phyloP scores from a whole-genome alignment of 2,797 vertebrate species.

The Chromobotia macracanthus region DNA sequence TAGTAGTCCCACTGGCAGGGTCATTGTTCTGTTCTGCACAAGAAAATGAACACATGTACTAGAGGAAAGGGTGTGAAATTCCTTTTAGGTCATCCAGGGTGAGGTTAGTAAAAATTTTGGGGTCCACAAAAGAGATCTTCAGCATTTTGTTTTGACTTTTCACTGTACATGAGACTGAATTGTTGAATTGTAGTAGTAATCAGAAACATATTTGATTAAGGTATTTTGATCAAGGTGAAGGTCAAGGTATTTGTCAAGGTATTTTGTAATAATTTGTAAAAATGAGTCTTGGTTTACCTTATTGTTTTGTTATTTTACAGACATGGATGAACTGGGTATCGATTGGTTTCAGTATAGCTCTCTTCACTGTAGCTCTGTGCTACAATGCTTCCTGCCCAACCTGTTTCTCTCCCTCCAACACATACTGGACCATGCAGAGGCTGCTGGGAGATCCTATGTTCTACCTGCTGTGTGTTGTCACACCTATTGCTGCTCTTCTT shows the following conservation, averaged over 20 bases:
- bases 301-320: slow-evolving; percentile 69
- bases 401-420: slow-evolving; percentile 93
- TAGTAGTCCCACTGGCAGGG: slow-evolving; percentile 50
- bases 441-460: slow-evolving; percentile 89
- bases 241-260: too few species aligned
- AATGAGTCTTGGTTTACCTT: background rate
- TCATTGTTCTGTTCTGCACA: slow-evolving; percentile 50
- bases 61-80: slow-evolving; percentile 59
- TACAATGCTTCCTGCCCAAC: slow-evolving; percentile 91
- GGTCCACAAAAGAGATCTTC: too few species aligned
- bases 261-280: background rate
- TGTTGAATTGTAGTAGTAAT: too few species aligned
- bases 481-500: slow-evolving; percentile 86
- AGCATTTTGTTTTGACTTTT: slow-evolving; percentile 11
- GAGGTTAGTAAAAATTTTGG: background rate
- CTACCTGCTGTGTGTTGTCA: slow-evolving; percentile 88
- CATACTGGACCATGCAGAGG: slow-evolving; percentile 94
- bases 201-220: too few species aligned
- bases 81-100: slow-evolving; percentile 57
- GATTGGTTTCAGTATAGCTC: slow-evolving; percentile 84
- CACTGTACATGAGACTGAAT: too few species aligned
- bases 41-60: slow-evolving; percentile 54
- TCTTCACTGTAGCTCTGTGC: slow-evolving; percentile 88
- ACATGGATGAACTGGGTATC: slow-evolving; percentile 94
- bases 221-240: too few species aligned